Conservation (phyloP, 2,113 vertebrate species). For the Gobio gobio region DNA sequence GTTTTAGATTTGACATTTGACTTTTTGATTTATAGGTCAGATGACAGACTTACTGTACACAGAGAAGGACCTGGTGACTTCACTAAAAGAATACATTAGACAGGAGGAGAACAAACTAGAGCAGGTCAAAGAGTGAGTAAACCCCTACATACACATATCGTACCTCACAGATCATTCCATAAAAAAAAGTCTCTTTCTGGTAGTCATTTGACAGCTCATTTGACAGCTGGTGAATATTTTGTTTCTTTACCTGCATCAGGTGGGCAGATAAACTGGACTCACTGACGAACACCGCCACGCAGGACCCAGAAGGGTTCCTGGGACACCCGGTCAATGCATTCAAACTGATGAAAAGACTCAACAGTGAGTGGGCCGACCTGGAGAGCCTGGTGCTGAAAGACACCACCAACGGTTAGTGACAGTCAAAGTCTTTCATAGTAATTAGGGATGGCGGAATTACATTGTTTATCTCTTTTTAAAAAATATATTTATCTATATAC, state of each 20-base stretch:
- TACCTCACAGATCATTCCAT: neutral
- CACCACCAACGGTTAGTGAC: conserved; percentile 89
- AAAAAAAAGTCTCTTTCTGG: neutral
- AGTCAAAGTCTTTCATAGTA: neutral
- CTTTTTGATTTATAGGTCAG: conserved; percentile 79
- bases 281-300: conserved; percentile 82
- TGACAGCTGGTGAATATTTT: neutral
- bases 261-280: conserved; percentile 94
- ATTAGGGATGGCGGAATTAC: neutral
- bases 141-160: neutral
- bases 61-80: conserved; percentile 95
- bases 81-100: conserved; percentile 96
- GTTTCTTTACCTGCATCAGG: conserved; percentile 66
- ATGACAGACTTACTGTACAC: conserved; percentile 96
- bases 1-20: conserved; percentile 18
- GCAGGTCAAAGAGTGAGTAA: conserved; percentile 88
- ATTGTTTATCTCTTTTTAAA: neutral
- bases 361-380: conserved; percentile 93
- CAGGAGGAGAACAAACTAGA: conserved; percentile 93
- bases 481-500: neutral
- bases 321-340: conserved; percentile 98
- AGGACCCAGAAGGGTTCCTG: conserved; percentile 94
- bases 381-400: conserved; percentile 95
- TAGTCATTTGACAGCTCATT: neutral
- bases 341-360: conserved; percentile 95